phyloP scores from a whole-genome alignment of 1,140 invertebrate genomes.

The Nixonia krombeini region DNA sequence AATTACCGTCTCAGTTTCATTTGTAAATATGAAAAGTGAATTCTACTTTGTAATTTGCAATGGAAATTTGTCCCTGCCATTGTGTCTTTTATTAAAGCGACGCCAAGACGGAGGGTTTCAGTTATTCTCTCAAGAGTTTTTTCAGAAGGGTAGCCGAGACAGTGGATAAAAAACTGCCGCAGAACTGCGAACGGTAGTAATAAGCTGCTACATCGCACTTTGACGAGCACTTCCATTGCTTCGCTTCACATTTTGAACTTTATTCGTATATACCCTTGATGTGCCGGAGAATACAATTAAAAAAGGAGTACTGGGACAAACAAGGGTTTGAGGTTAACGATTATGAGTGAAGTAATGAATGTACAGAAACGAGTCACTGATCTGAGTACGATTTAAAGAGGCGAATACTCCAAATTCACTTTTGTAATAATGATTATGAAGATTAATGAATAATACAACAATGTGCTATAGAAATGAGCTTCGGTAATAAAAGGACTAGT shows the following conservation, averaged over 20 bases:
- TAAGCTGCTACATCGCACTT: constrained; percentile 69
- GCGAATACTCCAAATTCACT: too few species aligned
- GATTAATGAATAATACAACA: too few species aligned
- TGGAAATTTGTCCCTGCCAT: constrained; percentile 46
- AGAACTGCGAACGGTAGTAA: constrained; percentile 65
- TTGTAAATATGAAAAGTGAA: constrained; percentile 39
- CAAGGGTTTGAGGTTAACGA: not conserved
- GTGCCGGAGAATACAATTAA: constrained; percentile 62
- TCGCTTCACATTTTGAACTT: constrained; percentile 55
- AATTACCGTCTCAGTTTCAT: constrained; percentile 34
- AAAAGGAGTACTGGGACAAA: constrained; percentile 58
- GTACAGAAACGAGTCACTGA: too few species aligned
- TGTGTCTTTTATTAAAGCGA: constrained; percentile 50
- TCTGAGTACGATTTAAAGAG: too few species aligned
- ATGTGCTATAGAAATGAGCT: too few species aligned
- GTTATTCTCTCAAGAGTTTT: constrained; percentile 53
- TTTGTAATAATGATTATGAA: too few species aligned
- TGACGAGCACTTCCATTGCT: constrained; percentile 61
- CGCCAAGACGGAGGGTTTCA: constrained; percentile 52
- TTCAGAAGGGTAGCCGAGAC: constrained; percentile 33
- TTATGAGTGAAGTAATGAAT: too few species aligned
- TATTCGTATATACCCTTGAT: constrained; percentile 60
- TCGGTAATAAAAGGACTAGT: too few species aligned
- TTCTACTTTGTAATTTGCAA: constrained; percentile 40
- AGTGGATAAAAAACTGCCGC: constrained; percentile 50